Evolutionary conservation across 1,140 invertebrate species (phyloP).

Genomic region (Drosophila mauritiana): DNA sequence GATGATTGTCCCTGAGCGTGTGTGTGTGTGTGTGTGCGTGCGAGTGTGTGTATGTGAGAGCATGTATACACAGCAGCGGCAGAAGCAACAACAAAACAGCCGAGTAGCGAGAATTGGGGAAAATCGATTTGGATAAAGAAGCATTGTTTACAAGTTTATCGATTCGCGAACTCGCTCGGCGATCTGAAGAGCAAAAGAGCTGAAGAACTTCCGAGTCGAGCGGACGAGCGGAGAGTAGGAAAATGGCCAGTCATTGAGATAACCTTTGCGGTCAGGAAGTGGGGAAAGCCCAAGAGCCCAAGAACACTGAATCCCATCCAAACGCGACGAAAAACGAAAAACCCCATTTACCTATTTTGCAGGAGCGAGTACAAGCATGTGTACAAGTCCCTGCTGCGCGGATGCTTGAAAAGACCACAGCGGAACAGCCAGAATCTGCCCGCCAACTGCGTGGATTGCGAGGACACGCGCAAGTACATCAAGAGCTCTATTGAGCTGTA

Average conservation of each 20-base stretch:
- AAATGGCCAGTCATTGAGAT: conserved; percentile 28
- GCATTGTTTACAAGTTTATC: conserved; percentile 79
- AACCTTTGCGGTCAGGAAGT: conserved; percentile 32
- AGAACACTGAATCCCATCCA: not conserved
- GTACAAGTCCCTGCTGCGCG: conserved; percentile 80
- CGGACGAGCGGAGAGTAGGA: not conserved
- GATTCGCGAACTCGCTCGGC: conserved; percentile 43
- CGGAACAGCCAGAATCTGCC: conserved; percentile 77
- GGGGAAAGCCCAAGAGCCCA: too few relatives aligned
- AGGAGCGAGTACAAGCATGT: conserved; percentile 63
- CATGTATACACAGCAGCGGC: conserved; percentile 63
- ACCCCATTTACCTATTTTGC: conserved; percentile 28
- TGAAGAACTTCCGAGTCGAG: conserved; percentile 3
- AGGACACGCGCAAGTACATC: conserved; percentile 81
- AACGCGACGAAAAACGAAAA: conserved; percentile 15
- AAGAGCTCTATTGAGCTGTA: conserved; percentile 80
- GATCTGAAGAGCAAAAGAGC: conserved; percentile 14
- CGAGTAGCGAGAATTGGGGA: conserved; percentile 66
- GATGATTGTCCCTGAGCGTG: conserved; percentile 24
- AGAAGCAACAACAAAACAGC: conserved; percentile 58
- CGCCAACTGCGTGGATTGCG: conserved; percentile 77
- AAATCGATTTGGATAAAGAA: conserved; percentile 68
- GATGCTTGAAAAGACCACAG: conserved; percentile 78
- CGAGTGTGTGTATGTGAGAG: conserved; percentile 31
- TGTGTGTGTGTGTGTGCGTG: conserved; percentile 24